phyloP scores from a whole-genome alignment of 2,113 vertebrate genomes.

The Antennarius striatus region DNA sequence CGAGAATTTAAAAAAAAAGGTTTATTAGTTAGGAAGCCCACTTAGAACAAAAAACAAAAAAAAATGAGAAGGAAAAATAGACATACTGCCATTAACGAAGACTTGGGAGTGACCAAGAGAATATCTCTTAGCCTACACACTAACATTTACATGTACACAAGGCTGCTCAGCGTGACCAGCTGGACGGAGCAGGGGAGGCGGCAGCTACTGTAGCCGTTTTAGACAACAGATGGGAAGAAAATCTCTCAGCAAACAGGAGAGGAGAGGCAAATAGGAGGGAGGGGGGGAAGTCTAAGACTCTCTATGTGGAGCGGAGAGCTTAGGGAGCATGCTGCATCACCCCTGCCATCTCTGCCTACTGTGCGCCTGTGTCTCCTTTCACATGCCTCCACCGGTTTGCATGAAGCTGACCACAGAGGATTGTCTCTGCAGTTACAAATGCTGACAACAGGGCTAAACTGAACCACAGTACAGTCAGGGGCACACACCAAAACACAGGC shows the following conservation, averaged over 20 bases:
- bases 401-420: slow-evolving; percentile 20
- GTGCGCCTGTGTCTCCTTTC: slow-evolving; percentile 49
- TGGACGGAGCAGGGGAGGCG: slow-evolving; percentile 75
- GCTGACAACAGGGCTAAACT: slow-evolving; percentile 5
- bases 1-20: not conserved
- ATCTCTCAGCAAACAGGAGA: slow-evolving; percentile 42
- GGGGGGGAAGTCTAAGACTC: slow-evolving; percentile 17
- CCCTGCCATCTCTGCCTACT: slow-evolving; percentile 51
- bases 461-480: not conserved
- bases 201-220: slow-evolving; percentile 84
- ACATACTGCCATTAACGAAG: slow-evolving; percentile 10
- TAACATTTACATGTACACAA: slow-evolving; percentile 57
- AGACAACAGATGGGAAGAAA: slow-evolving; percentile 84
- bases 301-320: slow-evolving; percentile 37
- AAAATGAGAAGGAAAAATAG: not conserved
- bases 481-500: not conserved
- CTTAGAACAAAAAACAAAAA: no score
- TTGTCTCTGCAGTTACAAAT: slow-evolving; percentile 1
- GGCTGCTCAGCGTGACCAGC: slow-evolving; percentile 81
- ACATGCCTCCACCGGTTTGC: slow-evolving; percentile 42
- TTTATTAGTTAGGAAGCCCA: not conserved
- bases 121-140: slow-evolving; percentile 30
- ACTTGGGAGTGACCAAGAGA: slow-evolving; percentile 38
- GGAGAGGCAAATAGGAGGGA: not conserved
- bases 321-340: slow-evolving; percentile 66